A percentile compares a stretch with the other conserved stretches of the same genome.
phyloP scores from a whole-genome alignment of 2,113 vertebrate species.

The Anhinga anhinga region DNA sequence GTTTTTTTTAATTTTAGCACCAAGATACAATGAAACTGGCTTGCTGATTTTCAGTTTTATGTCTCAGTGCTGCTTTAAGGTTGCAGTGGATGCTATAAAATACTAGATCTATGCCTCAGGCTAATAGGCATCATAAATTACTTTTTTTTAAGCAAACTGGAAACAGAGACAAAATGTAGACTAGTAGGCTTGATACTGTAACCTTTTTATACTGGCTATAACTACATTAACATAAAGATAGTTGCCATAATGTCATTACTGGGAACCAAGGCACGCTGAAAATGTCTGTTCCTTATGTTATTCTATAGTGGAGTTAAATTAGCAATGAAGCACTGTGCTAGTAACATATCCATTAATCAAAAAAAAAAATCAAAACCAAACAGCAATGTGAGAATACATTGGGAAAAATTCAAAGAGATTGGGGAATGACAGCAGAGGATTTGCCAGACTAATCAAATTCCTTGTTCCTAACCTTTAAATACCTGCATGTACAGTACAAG shows the following conservation, averaged over 20 bases:
- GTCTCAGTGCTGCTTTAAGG: slow-evolving; percentile 8
- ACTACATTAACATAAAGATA: not conserved
- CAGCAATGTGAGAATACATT: not conserved
- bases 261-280: not conserved
- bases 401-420: slow-evolving; percentile 14
- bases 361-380: not conserved
- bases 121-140: slow-evolving; percentile 16
- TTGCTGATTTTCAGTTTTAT: not conserved
- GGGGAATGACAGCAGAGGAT: slow-evolving; percentile 9
- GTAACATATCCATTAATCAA: not conserved
- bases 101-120: slow-evolving; percentile 10
- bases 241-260: not conserved
- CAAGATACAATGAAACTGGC: not conserved
- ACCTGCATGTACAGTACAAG: not conserved
- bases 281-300: not conserved
- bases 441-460: slow-evolving; percentile 26
- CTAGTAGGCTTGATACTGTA: not conserved
- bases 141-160: slow-evolving; percentile 46
- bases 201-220: slow-evolving; percentile 9
- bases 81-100: slow-evolving; percentile 44
- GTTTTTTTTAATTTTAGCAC: slow-evolving; percentile 23
- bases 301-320: not conserved
- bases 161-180: slow-evolving; percentile 52
- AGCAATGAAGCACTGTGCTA: not conserved
- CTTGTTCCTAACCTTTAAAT: slow-evolving; percentile 23